A percentile compares a stretch with the other conserved stretches of the same genome.
phyloP scores from a whole-genome alignment of 2,113 vertebrate genomes.

The Pygathrix nemaeus region DNA sequence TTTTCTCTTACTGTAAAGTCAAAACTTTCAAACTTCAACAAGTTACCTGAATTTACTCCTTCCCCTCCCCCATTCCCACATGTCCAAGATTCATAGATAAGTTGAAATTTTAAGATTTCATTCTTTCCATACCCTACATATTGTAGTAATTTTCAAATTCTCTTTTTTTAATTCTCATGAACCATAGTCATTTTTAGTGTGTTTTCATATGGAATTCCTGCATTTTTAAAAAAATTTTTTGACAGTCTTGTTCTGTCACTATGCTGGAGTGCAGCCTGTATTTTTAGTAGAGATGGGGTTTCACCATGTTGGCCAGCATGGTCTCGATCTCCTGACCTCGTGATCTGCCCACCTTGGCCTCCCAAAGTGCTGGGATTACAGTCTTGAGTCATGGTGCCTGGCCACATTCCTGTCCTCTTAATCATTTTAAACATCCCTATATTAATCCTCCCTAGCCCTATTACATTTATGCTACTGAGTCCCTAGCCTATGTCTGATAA shows the following conservation, averaged over 20 bases:
- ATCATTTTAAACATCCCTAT: not conserved
- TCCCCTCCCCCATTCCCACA: not conserved
- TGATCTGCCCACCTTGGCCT: no score
- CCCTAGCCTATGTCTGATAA: not conserved
- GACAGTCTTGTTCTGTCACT: no score
- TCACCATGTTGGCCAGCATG: no score
- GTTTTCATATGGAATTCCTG: not conserved
- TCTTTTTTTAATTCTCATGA: constrained; percentile 12
- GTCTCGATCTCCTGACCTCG: no score
- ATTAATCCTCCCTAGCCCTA: not conserved
- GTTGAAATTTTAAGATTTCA: not conserved
- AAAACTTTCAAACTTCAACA: not conserved
- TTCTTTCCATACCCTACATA: not conserved
- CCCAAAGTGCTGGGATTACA: no score
- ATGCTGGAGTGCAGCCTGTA: no score
- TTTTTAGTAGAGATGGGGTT: no score
- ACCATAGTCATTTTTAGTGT: not conserved
- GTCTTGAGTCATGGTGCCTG: no score
- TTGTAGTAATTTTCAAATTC: not conserved
- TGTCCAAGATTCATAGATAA: not conserved
- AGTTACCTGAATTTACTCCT: not conserved
- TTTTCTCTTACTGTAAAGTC: not conserved
- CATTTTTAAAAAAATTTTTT: not conserved
- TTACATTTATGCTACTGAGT: not conserved
- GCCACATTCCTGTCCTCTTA: no score